These are phyloP conservation scores for Hippocampus comes DNA, from an alignment of 2,113 vertebrate genomes.

Conservation along the genomic window DNA sequence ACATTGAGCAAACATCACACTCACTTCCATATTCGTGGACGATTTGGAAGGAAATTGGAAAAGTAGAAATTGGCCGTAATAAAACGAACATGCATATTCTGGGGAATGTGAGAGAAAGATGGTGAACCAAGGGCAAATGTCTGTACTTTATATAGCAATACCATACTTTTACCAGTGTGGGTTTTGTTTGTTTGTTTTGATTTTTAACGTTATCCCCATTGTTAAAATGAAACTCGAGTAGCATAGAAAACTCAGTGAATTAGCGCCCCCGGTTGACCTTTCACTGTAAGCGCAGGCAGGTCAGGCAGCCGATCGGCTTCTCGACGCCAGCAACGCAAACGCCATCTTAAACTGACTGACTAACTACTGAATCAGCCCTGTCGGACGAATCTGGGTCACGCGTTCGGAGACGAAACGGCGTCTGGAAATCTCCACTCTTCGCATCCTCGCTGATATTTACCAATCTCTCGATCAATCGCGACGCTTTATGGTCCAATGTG, in stretches of 20 bases:
- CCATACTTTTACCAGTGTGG: too few relatives aligned
- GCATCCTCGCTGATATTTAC: slow-evolving; percentile 4
- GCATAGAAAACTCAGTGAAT: not conserved
- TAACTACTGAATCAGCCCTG: slow-evolving; percentile 33
- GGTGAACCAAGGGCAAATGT: too few relatives aligned
- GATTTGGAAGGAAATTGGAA: too few relatives aligned
- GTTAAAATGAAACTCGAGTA: too few relatives aligned
- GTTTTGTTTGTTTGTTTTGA: too few relatives aligned
- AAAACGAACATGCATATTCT: too few relatives aligned
- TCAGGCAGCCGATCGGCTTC: not conserved
- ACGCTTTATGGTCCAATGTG: slow-evolving; percentile 63
- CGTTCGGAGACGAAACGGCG: slow-evolving; percentile 11
- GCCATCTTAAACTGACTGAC: slow-evolving; percentile 61
- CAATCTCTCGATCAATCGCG: slow-evolving; percentile 9
- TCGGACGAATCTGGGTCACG: slow-evolving; percentile 56
- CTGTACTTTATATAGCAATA: too few relatives aligned
- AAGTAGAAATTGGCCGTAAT: too few relatives aligned
- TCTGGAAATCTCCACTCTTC: not conserved
- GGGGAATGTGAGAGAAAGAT: too few relatives aligned
- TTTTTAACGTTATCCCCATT: too few relatives aligned
- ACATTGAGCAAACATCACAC: too few relatives aligned
- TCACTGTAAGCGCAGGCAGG: slow-evolving; percentile 7
- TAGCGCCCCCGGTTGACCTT: slow-evolving; percentile 33
- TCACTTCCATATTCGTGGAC: too few relatives aligned
- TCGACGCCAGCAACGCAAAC: slow-evolving; percentile 44